Conservation (phyloP, 2,888 invertebrate genomes). For the Epirrhoe alternata region DNA sequence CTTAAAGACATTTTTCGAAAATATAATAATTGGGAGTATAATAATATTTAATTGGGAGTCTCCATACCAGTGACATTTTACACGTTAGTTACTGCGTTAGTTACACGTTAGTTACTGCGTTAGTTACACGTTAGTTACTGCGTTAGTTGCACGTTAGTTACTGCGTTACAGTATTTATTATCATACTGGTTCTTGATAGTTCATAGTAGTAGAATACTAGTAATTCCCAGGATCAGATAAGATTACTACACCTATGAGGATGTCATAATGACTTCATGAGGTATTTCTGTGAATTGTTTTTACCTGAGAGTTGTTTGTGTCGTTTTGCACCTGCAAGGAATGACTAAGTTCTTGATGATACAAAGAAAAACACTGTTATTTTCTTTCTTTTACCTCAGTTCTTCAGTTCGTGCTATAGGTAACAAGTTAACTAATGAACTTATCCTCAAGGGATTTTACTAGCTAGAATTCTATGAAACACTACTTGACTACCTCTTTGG, state of each 20-base stretch:
- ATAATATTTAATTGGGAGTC: too few species aligned
- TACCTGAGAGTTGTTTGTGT: conserved; percentile 27
- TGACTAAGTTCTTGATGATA: background rate
- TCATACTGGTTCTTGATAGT: background rate
- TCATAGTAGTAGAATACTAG: conserved; percentile 4
- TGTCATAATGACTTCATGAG: conserved; percentile 37
- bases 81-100: too few species aligned
- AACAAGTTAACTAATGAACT: background rate
- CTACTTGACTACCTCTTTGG: too few species aligned
- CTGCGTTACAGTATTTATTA: too few species aligned
- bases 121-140: too few species aligned
- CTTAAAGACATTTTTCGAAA: too few species aligned
- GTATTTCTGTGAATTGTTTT: conserved; percentile 40
- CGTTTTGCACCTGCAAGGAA: background rate
- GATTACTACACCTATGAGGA: conserved; percentile 27
- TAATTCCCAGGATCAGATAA: conserved; percentile 25
- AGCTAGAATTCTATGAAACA: too few species aligned
- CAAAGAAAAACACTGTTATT: background rate
- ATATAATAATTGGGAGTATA: too few species aligned
- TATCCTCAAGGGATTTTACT: too few species aligned
- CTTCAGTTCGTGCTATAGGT: background rate
- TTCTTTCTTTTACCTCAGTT: background rate
- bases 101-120: too few species aligned
- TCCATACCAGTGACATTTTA: too few species aligned
- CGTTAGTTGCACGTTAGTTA: too few species aligned